Percentiles rank a stretch among this genome's conserved stretches.
Conservation (phyloP, 2,888 invertebrate genomes). For the Epinotia ramella region DNA sequence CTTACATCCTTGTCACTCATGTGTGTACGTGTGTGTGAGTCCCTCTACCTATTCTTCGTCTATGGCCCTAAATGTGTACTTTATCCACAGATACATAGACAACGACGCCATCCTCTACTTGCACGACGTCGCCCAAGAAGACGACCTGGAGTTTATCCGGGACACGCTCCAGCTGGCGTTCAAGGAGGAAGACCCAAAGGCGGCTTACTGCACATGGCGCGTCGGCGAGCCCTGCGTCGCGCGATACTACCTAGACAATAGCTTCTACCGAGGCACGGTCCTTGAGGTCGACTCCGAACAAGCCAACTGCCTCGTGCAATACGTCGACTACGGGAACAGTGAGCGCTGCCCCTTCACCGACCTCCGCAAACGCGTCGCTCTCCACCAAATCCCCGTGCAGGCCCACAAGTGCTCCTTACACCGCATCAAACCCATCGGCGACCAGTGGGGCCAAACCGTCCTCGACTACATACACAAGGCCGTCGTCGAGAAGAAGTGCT, state of each 20-base stretch:
- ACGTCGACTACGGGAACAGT: constrained; percentile 90
- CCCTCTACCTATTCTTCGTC: no score
- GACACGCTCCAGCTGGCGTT: constrained; percentile 62
- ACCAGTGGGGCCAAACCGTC: constrained; percentile 66
- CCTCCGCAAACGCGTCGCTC: constrained; percentile 75
- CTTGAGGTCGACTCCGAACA: constrained; percentile 21
- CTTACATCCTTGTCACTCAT: no score
- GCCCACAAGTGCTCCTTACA: constrained; percentile 81
- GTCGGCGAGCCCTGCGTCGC: constrained; percentile 86
- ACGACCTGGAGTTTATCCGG: constrained; percentile 65
- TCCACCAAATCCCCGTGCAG: constrained; percentile 85
- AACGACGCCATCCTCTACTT: constrained; percentile 51
- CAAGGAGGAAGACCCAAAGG: constrained; percentile 55
- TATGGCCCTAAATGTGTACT: no score
- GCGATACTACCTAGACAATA: constrained; percentile 81
- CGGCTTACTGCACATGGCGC: constrained; percentile 53
- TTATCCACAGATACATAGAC: constrained; percentile 40
- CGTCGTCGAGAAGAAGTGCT: constrained; percentile 75
- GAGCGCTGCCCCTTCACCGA: constrained; percentile 81
- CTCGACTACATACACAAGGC: constrained; percentile 81
- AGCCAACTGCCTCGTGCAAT: constrained; percentile 57
- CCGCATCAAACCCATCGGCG: constrained; percentile 36
- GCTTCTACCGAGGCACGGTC: constrained; percentile 86
- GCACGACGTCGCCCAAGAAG: constrained; percentile 46
- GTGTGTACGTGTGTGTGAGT: no score